These are phyloP conservation scores for Invenusta paracnida DNA, from an alignment of 2,888 invertebrate species.

Conservation along the genomic window DNA sequence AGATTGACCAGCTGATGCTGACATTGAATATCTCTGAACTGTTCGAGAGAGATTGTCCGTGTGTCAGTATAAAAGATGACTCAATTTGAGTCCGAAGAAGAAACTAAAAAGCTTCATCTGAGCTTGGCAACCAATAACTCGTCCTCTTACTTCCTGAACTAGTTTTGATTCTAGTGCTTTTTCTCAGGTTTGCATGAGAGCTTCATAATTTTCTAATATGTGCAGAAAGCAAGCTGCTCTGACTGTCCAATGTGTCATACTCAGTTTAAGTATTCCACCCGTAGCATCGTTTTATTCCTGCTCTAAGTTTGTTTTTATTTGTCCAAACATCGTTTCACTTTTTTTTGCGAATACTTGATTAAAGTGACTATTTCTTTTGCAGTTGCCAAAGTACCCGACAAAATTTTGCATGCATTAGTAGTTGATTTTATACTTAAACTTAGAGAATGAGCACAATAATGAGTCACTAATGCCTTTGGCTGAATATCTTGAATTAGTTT, in stretches of 20 bases:
- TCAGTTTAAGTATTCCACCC: neutral
- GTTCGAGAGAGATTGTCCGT: neutral
- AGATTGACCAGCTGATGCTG: neutral
- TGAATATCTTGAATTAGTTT: too few species aligned
- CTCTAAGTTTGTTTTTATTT: neutral
- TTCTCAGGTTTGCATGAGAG: neutral
- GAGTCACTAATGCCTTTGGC: too few species aligned
- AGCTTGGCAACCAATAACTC: too few species aligned
- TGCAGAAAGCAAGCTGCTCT: neutral
- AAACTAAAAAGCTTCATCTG: neutral
- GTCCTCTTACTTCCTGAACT: neutral
- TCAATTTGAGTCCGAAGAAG: neutral
- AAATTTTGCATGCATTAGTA: neutral
- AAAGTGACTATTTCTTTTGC: neutral
- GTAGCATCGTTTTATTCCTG: neutral
- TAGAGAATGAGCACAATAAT: too few species aligned
- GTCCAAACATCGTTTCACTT: neutral
- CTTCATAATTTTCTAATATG: neutral
- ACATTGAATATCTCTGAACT: neutral
- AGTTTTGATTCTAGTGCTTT: neutral
- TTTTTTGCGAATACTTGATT: neutral
- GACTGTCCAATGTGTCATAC: neutral
- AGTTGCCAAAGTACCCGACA: neutral
- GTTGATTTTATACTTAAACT: neutral
- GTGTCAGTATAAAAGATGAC: neutral